Evolutionary conservation across 2,113 vertebrate species (phyloP).

Genomic region (Menura novaehollandiae): DNA sequence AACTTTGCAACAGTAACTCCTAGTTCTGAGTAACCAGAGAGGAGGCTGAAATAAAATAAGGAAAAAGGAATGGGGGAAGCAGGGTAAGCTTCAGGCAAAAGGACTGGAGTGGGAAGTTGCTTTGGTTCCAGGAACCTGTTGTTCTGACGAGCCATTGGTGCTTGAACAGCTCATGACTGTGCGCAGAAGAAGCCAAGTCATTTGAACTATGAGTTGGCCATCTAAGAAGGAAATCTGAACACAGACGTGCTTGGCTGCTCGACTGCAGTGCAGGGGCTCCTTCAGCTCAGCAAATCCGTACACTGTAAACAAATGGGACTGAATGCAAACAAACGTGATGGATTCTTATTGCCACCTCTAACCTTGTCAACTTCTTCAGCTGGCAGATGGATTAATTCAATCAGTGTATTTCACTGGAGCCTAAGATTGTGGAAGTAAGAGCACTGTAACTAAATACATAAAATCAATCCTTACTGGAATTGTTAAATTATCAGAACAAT

Average conservation of each 20-base stretch:
- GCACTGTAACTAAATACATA: neutral
- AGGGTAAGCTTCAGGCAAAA: neutral
- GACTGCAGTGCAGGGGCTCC: neutral
- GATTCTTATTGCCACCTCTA: neutral
- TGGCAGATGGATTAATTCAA: neutral
- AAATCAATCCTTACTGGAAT: conserved; percentile 17
- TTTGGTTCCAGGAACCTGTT: neutral
- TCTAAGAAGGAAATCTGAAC: neutral
- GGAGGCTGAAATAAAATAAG: neutral
- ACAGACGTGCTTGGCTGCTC: rapidly evolving
- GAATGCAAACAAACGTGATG: rapidly evolving
- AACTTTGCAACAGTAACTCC: neutral
- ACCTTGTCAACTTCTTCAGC: neutral
- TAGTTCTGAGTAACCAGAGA: neutral
- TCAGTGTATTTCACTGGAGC: neutral
- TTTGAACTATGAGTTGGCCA: neutral
- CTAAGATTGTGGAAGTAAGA: neutral
- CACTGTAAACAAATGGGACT: neutral
- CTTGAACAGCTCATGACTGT: neutral
- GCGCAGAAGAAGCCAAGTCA: neutral
- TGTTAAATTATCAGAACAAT: conserved; percentile 11
- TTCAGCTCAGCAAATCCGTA: neutral
- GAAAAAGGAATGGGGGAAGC: neutral
- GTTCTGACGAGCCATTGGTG: neutral
- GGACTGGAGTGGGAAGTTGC: neutral